Evolutionary conservation across 2,797 vertebrate species (phyloP).

Genomic region (Micropoecilia bifurca): DNA sequence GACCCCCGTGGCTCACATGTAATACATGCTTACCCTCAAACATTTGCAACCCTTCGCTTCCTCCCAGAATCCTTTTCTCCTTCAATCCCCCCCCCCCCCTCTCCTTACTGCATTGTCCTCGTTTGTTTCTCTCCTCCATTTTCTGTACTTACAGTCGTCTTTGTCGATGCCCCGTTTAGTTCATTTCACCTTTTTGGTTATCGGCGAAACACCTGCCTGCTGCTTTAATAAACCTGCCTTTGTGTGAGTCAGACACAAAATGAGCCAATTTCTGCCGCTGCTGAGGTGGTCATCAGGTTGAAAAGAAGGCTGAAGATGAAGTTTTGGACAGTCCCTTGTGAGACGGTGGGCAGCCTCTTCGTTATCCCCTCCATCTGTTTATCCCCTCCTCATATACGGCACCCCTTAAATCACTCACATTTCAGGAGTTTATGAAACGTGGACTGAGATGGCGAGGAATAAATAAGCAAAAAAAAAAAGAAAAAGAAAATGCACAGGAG

Average conservation of each 20-base stretch:
- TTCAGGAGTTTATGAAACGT: constrained; percentile 55
- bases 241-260: constrained; percentile 59
- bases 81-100: constrained; percentile 37
- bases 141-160: constrained; percentile 47
- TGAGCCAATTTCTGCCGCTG: constrained; percentile 46
- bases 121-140: constrained; percentile 59
- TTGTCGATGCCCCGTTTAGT: constrained; percentile 73
- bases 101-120: constrained; percentile 49
- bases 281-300: constrained; percentile 24
- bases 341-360: constrained; percentile 36
- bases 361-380: constrained; percentile 36
- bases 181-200: constrained; percentile 52
- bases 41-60: neutral
- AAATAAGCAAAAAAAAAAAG: constrained; percentile 35
- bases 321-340: constrained; percentile 15
- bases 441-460: constrained; percentile 35
- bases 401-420: constrained; percentile 57
- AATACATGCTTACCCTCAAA: constrained; percentile 52
- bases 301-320: constrained; percentile 30
- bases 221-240: constrained; percentile 45
- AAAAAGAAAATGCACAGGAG: constrained; percentile 32
- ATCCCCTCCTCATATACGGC: constrained; percentile 26
- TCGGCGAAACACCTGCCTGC: constrained; percentile 52
- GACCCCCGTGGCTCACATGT: constrained; percentile 61
- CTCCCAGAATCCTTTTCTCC: constrained; percentile 18